Base-by-base conservation (phyloP, 2,113 vertebrate genomes). In the Ploceus nigricollis region DNA sequence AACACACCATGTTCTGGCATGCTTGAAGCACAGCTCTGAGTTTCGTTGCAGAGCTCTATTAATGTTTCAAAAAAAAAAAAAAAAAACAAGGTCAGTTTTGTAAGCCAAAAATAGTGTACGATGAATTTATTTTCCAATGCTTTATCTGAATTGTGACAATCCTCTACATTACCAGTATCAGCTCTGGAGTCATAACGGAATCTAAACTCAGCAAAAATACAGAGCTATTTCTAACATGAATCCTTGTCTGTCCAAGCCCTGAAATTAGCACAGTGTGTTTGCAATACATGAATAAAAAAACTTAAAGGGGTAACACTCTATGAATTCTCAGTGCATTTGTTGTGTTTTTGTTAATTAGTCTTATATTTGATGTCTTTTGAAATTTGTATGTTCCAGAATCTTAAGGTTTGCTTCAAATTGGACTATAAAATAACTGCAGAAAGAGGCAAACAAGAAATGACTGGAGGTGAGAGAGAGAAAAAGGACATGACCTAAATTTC, bases 11-110 rank as follows among this genome's bases (percentile, higher is more conserved):
- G 33, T 54, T 15, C 10, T 63, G 47, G 7, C 1, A 7, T 11
- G 3, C 69, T 73, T 68, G 68, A 87, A 92, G 45, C 17, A 51
- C 15, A 91, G 3, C 10, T 73, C 24, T 72, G 42, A 69, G 11
- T 73, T 73, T 42, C 44, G 35, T 16, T 54, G 19, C 47, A 83
- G 33, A 83, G 4, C 10, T 66, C 22, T 79, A 8, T 16, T 64
- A 37, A 28, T 1, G 5, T 50, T 68, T 75, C 60, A 25, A 33
- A 84, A 66, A 87, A 63, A 54, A 30, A n/a, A n/a, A n/a, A n/a
- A n/a, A n/a, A n/a, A n/a, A n/a, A n/a, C 0, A 1, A 72, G 30
- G 20, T 65, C n/a, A 53, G 14, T 47, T 70, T 56, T 58, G 4
- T 60, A 25, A 71, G 35, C 3, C 6, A 47, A 60, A 81, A 91